Evolutionary conservation across 2,888 invertebrate species (phyloP), one percentile per base, ranked within the genome.

Genomic region (Plebejus melissa): DNA sequence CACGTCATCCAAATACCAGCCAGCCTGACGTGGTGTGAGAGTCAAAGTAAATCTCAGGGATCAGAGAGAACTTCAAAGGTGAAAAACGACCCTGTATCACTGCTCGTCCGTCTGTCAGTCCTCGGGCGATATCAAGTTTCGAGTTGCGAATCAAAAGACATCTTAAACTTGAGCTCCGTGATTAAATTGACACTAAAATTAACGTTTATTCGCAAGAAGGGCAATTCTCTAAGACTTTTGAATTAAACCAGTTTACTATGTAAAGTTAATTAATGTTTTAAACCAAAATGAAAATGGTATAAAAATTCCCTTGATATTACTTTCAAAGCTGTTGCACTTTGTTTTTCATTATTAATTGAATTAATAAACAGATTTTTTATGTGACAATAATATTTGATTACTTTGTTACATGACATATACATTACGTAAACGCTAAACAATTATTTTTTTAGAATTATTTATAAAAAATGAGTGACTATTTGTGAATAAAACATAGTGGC

Each of bases 61-160:
- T 65, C 36, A 65, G 32, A 60, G 11, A 16, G 65, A 32, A 65
- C 65, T 65, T 65, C 65, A 65, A 65, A 65, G 65, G 65, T 65
- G 65, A 36, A 65, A 65, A 65, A 65, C 65, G 32, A 65, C 65
- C 13, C 65, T 36, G 32, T 28, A 60, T 60, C 60, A 60, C 60
- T 28, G 60, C 13, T 16, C 32, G 65, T 65, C 65, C 32, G 65
- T 65, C 65, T 65, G 65, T 65, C 36, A 36, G 65, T 13, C 65
- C 13, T 11, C 13, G 65, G 65, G 65, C 32, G 65, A 36, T 65
- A 65, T 36, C 65, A 65, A 60, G 60, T 60, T 60, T 60, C 60
- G 65, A 65, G 11, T 60, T 60, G 60, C 60, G 11, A 65, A 36
- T 65, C 65, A 28, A 60, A 65, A 36, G 65, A 65, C 36, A 65